Conservation (phyloP, 2,888 invertebrate genomes). For the Gastracanthus pulcherrimus region DNA sequence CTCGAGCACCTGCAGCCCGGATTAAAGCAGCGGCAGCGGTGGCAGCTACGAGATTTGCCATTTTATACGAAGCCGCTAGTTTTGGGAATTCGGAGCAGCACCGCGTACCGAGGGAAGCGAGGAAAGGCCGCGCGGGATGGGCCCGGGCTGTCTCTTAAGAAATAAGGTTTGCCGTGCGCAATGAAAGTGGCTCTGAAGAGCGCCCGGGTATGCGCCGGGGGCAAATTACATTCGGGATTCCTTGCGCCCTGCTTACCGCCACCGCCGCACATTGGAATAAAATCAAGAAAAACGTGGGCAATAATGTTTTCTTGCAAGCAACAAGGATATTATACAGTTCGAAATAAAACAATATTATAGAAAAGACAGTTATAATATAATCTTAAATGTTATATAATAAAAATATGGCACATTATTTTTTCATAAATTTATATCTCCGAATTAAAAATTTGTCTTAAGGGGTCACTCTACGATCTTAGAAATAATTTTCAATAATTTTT, state of each 20-base stretch:
- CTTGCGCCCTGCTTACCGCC: not conserved
- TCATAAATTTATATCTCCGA: too few relatives aligned
- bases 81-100: not conserved
- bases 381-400: too few relatives aligned
- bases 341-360: too few relatives aligned
- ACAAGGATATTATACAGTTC: too few relatives aligned
- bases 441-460: too few relatives aligned
- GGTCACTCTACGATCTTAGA: too few relatives aligned
- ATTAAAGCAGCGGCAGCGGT: not conserved
- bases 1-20: not conserved
- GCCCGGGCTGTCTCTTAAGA: not conserved
- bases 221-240: conserved; percentile 36
- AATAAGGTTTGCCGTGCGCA: conserved; percentile 13
- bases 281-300: too few relatives aligned
- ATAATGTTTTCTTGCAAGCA: too few relatives aligned
- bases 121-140: not conserved
- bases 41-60: not conserved
- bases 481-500: too few relatives aligned
- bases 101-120: not conserved
- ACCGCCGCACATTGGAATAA: not conserved
- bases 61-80: not conserved
- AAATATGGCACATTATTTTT: too few relatives aligned
- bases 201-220: conserved; percentile 3
- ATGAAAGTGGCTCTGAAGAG: not conserved
- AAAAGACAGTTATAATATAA: too few relatives aligned